Base-by-base conservation (phyloP, 2,113 vertebrate species). In the Melanotaenia duboulayi region DNA sequence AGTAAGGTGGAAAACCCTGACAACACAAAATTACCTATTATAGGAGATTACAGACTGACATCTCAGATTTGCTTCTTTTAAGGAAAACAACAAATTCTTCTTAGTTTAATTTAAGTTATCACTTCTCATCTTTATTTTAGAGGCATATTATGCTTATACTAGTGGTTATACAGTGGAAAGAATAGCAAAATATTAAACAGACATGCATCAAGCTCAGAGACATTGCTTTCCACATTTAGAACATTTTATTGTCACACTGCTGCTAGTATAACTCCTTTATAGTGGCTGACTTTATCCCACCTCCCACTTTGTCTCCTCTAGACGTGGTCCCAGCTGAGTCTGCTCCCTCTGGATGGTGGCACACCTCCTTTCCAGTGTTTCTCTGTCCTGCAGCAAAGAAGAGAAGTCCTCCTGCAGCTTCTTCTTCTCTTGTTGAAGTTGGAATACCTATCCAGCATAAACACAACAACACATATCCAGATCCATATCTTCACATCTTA, bases 221-320 rank as follows among this genome's bases (percentile, higher is more conserved):
- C 2, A 3, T 8, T 37, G 19, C 28, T 44, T 44, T 50, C 59
- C 2, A 65, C 39, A 63, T 20, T 20, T 9, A 3, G 48, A 22
- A 59, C 37, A 7, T 78, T 49, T 25, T 57, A 63, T 71, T n/a
- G 12, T 14, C 0, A 17, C 25, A 28, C 55, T 49, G 19, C 40
- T 8, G 10, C 32, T 14, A 3, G 28, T 16, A 17, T 52, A 10
- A 65, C 14, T 20, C 9, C 49, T 58, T 39, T 46, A 24, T 4
- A 44, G 14, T 19, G 14, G 39, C 52, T 22, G 40, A 28, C n/a
- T 37, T 52, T 60, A 8, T 24, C 91, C 65, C 78, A 98, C 98
- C 96, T 99, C 98, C 98, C 98, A 99, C 84, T 99, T 97, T 74
- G 98, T 98, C 91, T 99, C 98, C 87, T 99, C 98, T 13, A 99